phyloP scores from a whole-genome alignment of 2,888 invertebrate species.

The Aphrophora alni region DNA sequence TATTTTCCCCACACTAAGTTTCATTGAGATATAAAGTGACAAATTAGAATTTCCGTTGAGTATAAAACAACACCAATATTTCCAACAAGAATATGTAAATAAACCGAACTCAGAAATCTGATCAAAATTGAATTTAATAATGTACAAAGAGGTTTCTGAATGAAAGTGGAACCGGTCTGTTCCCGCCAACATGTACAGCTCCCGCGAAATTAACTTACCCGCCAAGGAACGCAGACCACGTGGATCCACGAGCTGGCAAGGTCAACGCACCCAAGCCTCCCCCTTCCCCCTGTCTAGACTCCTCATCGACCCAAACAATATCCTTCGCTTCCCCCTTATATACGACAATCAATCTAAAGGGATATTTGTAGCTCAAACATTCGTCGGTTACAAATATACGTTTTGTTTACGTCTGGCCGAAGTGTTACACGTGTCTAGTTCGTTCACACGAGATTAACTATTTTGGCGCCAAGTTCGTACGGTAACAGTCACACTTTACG shows the following conservation, averaged over 20 bases:
- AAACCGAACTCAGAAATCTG: too few species aligned
- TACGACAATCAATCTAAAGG: background rate
- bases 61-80: too few species aligned
- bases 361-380: conserved; percentile 5
- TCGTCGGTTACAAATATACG: background rate
- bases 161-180: background rate
- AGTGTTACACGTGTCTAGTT: background rate
- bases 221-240: background rate
- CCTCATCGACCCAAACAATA: conserved; percentile 3
- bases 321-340: background rate
- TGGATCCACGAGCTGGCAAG: background rate
- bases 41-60: too few species aligned
- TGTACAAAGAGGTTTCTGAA: too few species aligned
- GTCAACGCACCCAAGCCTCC: conserved; percentile 1
- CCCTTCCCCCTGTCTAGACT: background rate
- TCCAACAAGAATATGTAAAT: too few species aligned
- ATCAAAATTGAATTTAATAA: background rate
- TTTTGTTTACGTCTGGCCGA: background rate
- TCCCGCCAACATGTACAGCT: background rate
- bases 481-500: too few species aligned
- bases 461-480: conserved; percentile 9
- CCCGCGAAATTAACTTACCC: conserved; percentile 1
- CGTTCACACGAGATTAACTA: background rate
- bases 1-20: too few species aligned
- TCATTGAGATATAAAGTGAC: too few species aligned